These are phyloP conservation scores for Planiliza haematocheilus DNA, from an alignment of 2,113 vertebrate species.

Conservation along the genomic window DNA sequence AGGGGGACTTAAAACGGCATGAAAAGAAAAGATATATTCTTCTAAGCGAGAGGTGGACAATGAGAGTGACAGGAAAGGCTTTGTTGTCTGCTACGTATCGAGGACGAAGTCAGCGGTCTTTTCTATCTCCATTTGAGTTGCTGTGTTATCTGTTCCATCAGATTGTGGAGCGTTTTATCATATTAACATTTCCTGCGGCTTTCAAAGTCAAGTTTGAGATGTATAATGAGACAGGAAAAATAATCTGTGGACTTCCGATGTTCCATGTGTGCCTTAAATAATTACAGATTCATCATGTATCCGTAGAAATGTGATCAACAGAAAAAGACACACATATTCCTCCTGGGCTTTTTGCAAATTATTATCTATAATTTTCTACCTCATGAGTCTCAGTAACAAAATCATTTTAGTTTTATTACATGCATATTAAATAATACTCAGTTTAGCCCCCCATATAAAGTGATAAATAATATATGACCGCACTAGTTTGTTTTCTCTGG, in stretches of 20 bases:
- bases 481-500: not conserved
- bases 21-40: no score
- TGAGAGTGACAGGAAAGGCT: not conserved
- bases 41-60: not conserved
- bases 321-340: no score
- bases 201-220: not conserved
- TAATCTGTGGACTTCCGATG: no score
- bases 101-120: not conserved
- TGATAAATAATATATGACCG: not conserved
- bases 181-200: not conserved
- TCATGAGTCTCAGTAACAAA: no score
- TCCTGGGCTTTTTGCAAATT: not conserved
- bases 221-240: not conserved
- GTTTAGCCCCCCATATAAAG: no score
- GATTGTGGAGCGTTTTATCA: not conserved
- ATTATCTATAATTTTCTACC: no score
- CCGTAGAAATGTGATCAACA: no score
- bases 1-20: not conserved
- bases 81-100: not conserved
- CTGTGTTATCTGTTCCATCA: slow-evolving; percentile 1
- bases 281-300: no score
- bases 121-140: not conserved
- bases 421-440: no score
- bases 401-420: no score
- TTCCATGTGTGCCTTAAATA: no score